phyloP scores from a whole-genome alignment of 1,140 invertebrate genomes.

The Hesperophylax magnus region DNA sequence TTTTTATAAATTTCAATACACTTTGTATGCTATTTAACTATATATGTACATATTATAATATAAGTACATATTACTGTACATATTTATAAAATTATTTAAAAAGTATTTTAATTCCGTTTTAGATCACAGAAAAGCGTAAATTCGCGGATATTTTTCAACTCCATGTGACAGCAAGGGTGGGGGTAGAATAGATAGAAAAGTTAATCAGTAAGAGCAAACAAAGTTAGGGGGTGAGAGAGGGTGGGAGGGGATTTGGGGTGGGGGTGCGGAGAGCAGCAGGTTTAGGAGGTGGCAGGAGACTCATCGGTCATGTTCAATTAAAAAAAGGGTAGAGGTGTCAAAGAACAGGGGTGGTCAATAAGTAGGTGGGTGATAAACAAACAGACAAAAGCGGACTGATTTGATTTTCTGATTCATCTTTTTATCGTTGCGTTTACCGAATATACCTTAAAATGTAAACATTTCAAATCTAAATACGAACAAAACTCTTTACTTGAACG shows the following conservation, averaged over 20 bases:
- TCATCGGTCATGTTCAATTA: constrained; percentile 58
- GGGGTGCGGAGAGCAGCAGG: not conserved
- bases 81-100: not conserved
- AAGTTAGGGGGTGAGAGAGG: constrained; percentile 32
- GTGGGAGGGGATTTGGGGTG: not conserved
- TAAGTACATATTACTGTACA: too few species aligned
- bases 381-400: too few species aligned
- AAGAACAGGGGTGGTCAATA: constrained; percentile 19
- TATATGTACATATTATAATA: too few species aligned
- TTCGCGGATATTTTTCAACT: too few species aligned
- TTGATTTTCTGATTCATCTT: too few species aligned
- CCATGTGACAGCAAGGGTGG: not conserved
- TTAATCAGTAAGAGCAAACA: constrained; percentile 57
- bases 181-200: constrained; percentile 50
- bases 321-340: constrained; percentile 57
- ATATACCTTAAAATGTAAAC: too few species aligned
- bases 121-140: too few species aligned
- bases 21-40: too few species aligned
- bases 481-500: too few species aligned
- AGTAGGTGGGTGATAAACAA: not conserved
- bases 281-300: constrained; percentile 46
- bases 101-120: not conserved
- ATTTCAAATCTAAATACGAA: too few species aligned
- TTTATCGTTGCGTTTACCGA: too few species aligned
- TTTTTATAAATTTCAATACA: too few species aligned